Conservation (phyloP, 2,113 vertebrate species). For the Callorhinus ursinus region DNA sequence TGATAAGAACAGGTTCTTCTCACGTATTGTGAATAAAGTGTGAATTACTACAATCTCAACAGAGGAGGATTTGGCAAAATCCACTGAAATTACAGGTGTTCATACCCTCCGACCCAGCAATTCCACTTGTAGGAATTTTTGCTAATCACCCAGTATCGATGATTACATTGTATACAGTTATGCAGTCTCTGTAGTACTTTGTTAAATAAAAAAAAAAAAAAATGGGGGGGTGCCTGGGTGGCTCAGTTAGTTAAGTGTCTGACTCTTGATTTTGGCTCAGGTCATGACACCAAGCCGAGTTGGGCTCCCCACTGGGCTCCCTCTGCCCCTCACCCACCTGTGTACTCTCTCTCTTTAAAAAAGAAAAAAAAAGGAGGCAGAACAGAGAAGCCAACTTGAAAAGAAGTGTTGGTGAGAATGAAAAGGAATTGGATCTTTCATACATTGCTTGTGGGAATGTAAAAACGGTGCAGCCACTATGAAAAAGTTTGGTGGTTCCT, state of each 20-base stretch:
- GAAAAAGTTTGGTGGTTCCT: background rate
- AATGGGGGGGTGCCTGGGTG: background rate
- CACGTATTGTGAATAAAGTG: background rate
- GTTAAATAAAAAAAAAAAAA: background rate
- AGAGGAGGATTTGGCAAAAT: background rate
- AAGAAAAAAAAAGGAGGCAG: background rate
- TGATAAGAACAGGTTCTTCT: background rate
- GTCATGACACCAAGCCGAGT: background rate
- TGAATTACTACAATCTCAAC: background rate
- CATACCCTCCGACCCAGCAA: background rate
- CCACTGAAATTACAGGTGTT: background rate
- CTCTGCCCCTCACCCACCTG: background rate
- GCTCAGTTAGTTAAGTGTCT: background rate
- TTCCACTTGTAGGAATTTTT: background rate
- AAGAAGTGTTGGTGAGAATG: background rate
- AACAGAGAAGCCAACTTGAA: background rate
- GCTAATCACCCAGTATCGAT: background rate
- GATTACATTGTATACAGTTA: background rate
- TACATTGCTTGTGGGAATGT: background rate
- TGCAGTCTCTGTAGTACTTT: background rate
- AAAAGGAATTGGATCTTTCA: background rate
- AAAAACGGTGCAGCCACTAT: background rate
- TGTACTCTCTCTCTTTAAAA: background rate
- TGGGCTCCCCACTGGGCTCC: background rate
- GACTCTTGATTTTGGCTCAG: background rate